Evolutionary conservation across 2,113 vertebrate species (phyloP).

Genomic region (Rhinolophus ferrumequinum): DNA sequence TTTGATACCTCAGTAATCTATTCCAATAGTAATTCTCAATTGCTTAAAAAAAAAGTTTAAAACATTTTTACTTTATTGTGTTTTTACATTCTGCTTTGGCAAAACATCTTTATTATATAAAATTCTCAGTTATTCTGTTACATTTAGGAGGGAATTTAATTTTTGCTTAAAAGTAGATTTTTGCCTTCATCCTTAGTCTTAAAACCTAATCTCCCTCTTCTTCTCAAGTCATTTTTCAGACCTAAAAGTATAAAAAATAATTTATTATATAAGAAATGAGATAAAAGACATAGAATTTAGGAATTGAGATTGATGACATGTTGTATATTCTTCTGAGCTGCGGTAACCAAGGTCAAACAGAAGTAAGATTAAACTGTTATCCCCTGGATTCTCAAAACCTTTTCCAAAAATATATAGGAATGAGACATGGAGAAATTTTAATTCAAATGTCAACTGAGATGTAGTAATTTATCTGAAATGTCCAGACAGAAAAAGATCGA

Average conservation of each 20-base stretch:
- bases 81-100: background rate
- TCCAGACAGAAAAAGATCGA: slow-evolving; percentile 18
- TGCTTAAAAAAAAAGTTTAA: background rate
- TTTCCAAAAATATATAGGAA: slow-evolving; percentile 36
- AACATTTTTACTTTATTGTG: background rate
- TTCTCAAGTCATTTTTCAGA: slow-evolving; percentile 50
- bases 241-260: slow-evolving; percentile 59
- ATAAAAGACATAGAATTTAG: slow-evolving; percentile 67
- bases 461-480: slow-evolving; percentile 52
- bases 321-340: background rate
- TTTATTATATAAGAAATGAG: slow-evolving; percentile 71
- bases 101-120: background rate
- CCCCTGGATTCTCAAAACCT: slow-evolving; percentile 32
- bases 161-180: background rate
- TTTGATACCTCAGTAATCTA: background rate
- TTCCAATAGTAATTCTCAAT: background rate
- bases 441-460: slow-evolving; percentile 56
- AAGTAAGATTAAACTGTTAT: slow-evolving; percentile 49
- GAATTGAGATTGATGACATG: slow-evolving; percentile 66
- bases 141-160: slow-evolving; percentile 31
- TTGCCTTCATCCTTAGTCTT: background rate
- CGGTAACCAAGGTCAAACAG: slow-evolving; percentile 65
- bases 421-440: slow-evolving; percentile 38
- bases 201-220: slow-evolving; percentile 51
- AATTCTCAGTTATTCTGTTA: background rate